phyloP scores from a whole-genome alignment of 2,113 vertebrate species.

The Stigmatopora argus region DNA sequence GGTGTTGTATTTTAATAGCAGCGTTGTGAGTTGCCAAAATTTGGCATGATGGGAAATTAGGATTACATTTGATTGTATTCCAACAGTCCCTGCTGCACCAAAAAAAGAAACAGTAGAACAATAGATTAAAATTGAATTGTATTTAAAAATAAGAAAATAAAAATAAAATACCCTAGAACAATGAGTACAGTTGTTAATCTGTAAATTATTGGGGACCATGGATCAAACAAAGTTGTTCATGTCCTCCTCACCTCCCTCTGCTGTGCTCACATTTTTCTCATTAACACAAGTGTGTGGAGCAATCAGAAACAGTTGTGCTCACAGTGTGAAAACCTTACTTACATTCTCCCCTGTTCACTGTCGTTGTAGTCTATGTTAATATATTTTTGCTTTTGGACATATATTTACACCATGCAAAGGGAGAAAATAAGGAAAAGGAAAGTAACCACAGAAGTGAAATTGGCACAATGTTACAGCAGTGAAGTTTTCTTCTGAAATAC shows the following conservation, averaged over 20 bases:
- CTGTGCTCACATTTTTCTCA: slow-evolving; percentile 68
- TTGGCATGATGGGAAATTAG: neutral
- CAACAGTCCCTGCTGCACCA: too few species aligned
- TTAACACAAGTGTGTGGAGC: slow-evolving; percentile 65
- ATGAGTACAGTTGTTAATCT: neutral
- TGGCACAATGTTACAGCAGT: slow-evolving; percentile 46
- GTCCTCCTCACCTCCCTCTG: slow-evolving; percentile 34
- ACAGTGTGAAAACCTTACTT: slow-evolving; percentile 48
- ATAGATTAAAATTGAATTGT: too few species aligned
- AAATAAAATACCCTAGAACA: neutral
- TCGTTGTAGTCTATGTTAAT: neutral
- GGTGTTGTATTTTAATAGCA: neutral
- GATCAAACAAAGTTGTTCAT: slow-evolving; percentile 17
- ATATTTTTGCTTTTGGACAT: neutral
- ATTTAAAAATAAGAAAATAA: neutral
- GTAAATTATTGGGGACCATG: slow-evolving; percentile 2
- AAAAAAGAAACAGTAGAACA: too few species aligned
- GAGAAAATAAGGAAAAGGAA: neutral
- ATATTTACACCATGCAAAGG: neutral
- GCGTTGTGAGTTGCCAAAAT: neutral
- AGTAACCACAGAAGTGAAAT: slow-evolving; percentile 15
- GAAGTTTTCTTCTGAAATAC: slow-evolving; percentile 49
- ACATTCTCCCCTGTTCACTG: slow-evolving; percentile 18
- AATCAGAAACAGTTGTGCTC: slow-evolving; percentile 67
- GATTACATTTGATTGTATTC: neutral